A percentile compares a stretch with the other conserved stretches of the same genome.
Evolutionary conservation across 2,888 invertebrate genomes (phyloP).

Genomic region (Camponotus fellah): DNA sequence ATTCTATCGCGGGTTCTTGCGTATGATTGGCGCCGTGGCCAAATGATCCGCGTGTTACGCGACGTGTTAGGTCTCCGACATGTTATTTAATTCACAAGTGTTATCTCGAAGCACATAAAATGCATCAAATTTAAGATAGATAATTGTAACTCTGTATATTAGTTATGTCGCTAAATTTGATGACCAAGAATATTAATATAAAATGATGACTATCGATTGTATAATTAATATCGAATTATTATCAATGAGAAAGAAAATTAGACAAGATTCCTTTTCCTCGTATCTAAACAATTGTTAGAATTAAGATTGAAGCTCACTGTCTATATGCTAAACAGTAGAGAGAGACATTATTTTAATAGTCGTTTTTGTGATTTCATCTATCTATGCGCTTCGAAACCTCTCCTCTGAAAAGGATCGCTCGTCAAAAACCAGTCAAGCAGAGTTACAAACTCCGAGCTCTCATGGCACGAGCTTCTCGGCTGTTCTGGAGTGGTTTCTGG

Average conservation of each 20-base stretch:
- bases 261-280: neutral
- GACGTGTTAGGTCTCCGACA: constrained; percentile 4
- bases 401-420: constrained; percentile 4
- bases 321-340: neutral
- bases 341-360: constrained; percentile 7
- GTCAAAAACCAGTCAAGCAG: constrained; percentile 33
- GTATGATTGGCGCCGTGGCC: constrained; percentile 38
- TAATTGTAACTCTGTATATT: neutral
- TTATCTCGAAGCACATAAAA: neutral
- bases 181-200: neutral
- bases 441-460: constrained; percentile 57
- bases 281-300: constrained; percentile 4
- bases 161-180: neutral
- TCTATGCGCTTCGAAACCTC: neutral
- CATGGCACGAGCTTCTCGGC: constrained; percentile 71
- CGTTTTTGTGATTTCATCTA: constrained; percentile 8
- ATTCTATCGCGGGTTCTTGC: constrained; percentile 33
- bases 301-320: constrained; percentile 1
- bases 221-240: constrained; percentile 11
- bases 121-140: neutral
- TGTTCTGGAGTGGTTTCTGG: constrained; percentile 61
- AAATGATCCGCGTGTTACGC: constrained; percentile 44
- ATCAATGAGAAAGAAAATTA: neutral
- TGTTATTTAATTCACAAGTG: neutral
- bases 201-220: neutral